Conservation (phyloP, 2,113 vertebrate genomes). For the Colaptes auratus region DNA sequence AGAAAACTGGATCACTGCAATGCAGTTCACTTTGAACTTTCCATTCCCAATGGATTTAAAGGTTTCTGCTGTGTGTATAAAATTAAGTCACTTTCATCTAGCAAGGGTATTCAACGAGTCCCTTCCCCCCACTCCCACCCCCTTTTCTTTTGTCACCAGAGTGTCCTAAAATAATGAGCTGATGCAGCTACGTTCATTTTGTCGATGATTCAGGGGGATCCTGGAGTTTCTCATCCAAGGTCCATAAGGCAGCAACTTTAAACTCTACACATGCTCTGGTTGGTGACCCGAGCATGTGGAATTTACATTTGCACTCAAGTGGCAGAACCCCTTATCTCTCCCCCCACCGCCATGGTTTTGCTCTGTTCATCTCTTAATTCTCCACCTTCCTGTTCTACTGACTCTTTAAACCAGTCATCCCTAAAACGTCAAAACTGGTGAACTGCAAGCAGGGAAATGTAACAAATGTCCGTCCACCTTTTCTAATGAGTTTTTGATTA, state of each 20-base stretch:
- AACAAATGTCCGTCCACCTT: constrained; percentile 88
- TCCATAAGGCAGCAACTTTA: constrained; percentile 51
- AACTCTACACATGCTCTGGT: constrained; percentile 1
- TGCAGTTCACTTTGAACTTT: constrained; percentile 79
- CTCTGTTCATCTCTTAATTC: constrained; percentile 64
- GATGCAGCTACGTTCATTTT: constrained; percentile 35
- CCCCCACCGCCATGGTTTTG: constrained; percentile 21
- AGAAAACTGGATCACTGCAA: constrained; percentile 84
- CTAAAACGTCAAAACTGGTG: constrained; percentile 73
- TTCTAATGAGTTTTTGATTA: constrained; percentile 77
- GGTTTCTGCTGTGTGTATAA: constrained; percentile 66
- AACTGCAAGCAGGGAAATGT: constrained; percentile 81
- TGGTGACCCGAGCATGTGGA: constrained; percentile 18
- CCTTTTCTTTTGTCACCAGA: constrained; percentile 44
- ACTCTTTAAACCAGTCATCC: constrained; percentile 67
- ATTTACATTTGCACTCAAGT: constrained; percentile 61
- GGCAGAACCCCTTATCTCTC: constrained; percentile 66
- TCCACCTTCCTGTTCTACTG: constrained; percentile 64
- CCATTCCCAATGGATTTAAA: constrained; percentile 76
- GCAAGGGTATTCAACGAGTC: constrained; percentile 27
- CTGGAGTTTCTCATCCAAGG: constrained; percentile 49
- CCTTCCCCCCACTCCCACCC: background rate
- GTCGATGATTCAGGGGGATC: constrained; percentile 52
- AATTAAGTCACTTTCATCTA: constrained; percentile 48
- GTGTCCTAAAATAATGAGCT: constrained; percentile 36